Base-by-base conservation (phyloP, 2,888 invertebrate genomes). In the Ditula angustiorana region DNA sequence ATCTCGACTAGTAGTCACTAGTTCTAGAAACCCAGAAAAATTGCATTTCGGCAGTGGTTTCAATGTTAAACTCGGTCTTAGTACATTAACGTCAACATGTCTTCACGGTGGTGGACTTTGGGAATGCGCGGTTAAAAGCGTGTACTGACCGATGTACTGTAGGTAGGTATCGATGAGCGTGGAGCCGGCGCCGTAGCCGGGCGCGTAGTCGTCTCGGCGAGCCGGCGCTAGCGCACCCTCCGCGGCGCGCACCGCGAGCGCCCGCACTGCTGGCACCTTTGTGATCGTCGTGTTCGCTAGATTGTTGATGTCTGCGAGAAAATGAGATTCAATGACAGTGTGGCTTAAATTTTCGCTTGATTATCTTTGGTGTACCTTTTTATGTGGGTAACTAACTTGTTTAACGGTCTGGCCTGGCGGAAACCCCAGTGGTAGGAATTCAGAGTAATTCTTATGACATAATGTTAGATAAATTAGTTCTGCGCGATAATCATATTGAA, bases 141-240 rank as follows among this genome's bases (percentile, higher is more conserved):
- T 19, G 56, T 26, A 23, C 62, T 49, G 49, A 1, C 97, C 96
- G 77, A 98, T 97, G 78, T 97, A 96, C 84, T 98, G 97, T 67
- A 98, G 94, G 83, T 98, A 98, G 11, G 97, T 97, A 85, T 98
- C 97, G 67, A 98, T 89, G 62, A 98, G 94, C 2, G 97, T 96
- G 3, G 96, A 96, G 47, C 96, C 95, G 57, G 96, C 94, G 24
- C 96, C 94, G 67, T 96, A 94, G 4, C 95, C 95, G 10, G 95
- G 95, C 35, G 95, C 95, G 80, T 96, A 95, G 49, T 94, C 94
- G 67, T 96, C 95, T 69, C 77, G 95, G 95, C 74, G 95, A 84
- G 80, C 96, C 37, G 95, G 95, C 0, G 95, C 94, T 49, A 95
- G 92, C n/a, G 95, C 95, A 3, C 56, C 93, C 76, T 95, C 95